phyloP scores from a whole-genome alignment of 2,888 invertebrate species.

The Phortica magna region DNA sequence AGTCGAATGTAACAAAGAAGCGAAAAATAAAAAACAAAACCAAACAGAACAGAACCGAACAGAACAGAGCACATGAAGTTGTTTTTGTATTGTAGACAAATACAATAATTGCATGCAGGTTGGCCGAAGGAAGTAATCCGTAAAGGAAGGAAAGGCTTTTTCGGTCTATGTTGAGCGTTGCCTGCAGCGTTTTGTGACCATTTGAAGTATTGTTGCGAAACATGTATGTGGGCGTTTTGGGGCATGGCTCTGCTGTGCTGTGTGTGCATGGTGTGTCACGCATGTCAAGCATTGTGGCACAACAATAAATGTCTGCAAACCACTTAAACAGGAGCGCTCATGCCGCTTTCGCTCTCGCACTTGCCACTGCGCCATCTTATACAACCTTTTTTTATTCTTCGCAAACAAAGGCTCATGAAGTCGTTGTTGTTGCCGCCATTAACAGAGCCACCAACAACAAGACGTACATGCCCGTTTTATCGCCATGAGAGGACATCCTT shows the following conservation, averaged over 20 bases:
- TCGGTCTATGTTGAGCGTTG: neutral
- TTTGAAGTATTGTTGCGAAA: neutral
- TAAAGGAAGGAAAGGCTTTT: slow-evolving; percentile 9
- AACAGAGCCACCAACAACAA: neutral
- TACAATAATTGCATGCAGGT: slow-evolving; percentile 26
- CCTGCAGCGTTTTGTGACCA: slow-evolving; percentile 16
- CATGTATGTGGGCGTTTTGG: neutral
- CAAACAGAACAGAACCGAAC: neutral
- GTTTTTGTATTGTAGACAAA: slow-evolving; percentile 2
- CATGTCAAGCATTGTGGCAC: slow-evolving; percentile 27
- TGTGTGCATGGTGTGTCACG: neutral
- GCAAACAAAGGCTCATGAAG: slow-evolving; percentile 1
- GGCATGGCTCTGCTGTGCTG: neutral
- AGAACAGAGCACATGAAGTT: slow-evolving; percentile 1
- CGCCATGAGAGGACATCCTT: slow-evolving; percentile 37
- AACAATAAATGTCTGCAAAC: slow-evolving; percentile 36
- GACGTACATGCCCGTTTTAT: slow-evolving; percentile 3
- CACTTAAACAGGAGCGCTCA: slow-evolving; percentile 36
- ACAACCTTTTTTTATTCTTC: neutral
- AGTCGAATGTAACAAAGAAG: slow-evolving; percentile 21
- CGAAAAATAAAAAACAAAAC: neutral
- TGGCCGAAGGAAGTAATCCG: neutral
- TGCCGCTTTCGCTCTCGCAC: neutral
- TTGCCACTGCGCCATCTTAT: neutral
- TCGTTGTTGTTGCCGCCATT: slow-evolving; percentile 17